Evolutionary conservation across 2,888 invertebrate genomes (phyloP).

Genomic region (Megastigmus dorsalis): DNA sequence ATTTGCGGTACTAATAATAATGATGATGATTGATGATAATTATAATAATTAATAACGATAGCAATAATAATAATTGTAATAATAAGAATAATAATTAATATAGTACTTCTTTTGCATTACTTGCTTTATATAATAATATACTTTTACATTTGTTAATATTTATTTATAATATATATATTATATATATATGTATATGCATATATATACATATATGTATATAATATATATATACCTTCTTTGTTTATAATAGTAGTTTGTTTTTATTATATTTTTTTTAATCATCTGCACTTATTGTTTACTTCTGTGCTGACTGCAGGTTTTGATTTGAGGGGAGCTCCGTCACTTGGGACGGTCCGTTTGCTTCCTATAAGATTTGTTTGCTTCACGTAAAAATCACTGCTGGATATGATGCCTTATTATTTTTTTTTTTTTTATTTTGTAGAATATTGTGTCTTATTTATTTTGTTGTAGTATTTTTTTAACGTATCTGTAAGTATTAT

Average conservation of each 20-base stretch:
- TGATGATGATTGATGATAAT: constrained; percentile 55
- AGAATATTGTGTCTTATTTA: constrained; percentile 50
- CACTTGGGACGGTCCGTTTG: constrained; percentile 54
- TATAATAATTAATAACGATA: constrained; percentile 56
- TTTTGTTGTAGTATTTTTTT: constrained; percentile 32
- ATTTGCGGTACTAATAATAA: constrained; percentile 67
- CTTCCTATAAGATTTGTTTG: constrained; percentile 54
- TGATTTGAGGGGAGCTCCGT: constrained; percentile 71
- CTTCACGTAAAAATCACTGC: constrained; percentile 57
- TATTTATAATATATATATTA: constrained; percentile 64
- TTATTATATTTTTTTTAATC: constrained; percentile 55
- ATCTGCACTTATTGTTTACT: constrained; percentile 68
- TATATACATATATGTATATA: constrained; percentile 64
- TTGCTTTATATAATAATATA: constrained; percentile 61
- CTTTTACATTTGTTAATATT: constrained; percentile 61
- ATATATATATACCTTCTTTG: constrained; percentile 64
- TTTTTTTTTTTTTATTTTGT: constrained; percentile 31
- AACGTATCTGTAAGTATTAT: constrained; percentile 52
- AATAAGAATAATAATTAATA: constrained; percentile 66
- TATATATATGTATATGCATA: constrained; percentile 57
- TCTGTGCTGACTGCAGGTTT: constrained; percentile 73
- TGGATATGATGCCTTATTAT: constrained; percentile 58
- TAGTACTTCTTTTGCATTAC: constrained; percentile 68
- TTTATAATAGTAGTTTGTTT: constrained; percentile 71
- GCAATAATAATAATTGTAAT: constrained; percentile 64